A percentile compares a stretch with the other conserved stretches of the same genome.
phyloP scores from a whole-genome alignment of 2,113 vertebrate species.

The Centropus unirufus region DNA sequence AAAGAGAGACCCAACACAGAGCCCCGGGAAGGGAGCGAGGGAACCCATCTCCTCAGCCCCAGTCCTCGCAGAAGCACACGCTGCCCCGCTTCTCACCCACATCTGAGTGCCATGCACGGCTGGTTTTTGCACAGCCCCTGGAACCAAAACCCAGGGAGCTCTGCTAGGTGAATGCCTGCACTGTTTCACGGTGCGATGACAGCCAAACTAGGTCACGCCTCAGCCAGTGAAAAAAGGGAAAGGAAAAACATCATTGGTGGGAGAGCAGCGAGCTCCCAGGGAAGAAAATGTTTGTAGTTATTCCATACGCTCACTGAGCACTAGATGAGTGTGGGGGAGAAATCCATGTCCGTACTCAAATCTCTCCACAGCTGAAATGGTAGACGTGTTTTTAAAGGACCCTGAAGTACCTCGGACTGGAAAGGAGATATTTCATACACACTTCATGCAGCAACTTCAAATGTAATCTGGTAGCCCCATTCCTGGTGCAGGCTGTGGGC shows the following conservation, averaged over 20 bases:
- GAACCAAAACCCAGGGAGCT: not conserved
- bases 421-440: not conserved
- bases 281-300: not conserved
- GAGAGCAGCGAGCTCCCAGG: not conserved
- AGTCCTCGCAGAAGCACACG: not conserved
- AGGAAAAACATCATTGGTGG: not conserved
- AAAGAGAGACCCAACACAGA: fast-evolving
- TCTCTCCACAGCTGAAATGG: not conserved
- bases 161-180: not conserved
- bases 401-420: not conserved
- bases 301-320: not conserved
- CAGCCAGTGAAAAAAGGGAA: not conserved
- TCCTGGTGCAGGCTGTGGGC: not conserved
- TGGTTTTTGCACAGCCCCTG: not conserved
- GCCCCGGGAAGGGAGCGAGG: not conserved
- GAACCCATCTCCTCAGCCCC: not conserved
- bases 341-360: not conserved
- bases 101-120: not conserved
- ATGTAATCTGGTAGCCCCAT: not conserved
- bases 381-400: not conserved
- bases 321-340: not conserved
- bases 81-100: not conserved
- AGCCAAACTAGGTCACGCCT: constrained; percentile 36
- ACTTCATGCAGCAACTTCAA: not conserved
- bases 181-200: not conserved